Conservation (phyloP, 2,888 invertebrate species). For the Drepanosiphum platanoidis region DNA sequence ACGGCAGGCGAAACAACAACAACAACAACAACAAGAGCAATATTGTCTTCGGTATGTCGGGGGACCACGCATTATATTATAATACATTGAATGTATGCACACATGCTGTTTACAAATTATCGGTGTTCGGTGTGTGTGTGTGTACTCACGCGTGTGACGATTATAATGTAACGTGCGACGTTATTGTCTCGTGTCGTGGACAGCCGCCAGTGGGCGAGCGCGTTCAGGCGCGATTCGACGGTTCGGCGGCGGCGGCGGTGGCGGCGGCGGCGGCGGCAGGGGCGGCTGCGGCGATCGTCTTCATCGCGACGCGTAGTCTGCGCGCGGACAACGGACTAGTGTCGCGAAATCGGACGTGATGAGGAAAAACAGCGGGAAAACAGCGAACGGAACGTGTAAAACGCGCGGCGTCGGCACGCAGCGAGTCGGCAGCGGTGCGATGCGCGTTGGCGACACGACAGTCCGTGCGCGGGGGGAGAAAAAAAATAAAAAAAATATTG, state of each 20-base stretch:
- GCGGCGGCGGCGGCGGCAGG: no score
- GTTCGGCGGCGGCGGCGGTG: no score
- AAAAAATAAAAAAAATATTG: background rate
- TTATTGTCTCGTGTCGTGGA: no score
- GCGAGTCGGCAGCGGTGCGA: background rate
- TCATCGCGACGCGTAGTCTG: background rate
- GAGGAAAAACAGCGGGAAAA: background rate
- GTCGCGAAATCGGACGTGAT: background rate
- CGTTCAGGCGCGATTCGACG: no score
- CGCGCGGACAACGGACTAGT: background rate
- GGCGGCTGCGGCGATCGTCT: background rate
- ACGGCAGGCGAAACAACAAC: no score
- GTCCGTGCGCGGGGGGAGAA: background rate
- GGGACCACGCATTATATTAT: no score
- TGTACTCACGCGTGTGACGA: constrained; percentile 18
- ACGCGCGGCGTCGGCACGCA: background rate
- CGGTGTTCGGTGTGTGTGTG: background rate
- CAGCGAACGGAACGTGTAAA: background rate
- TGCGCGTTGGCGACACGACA: background rate
- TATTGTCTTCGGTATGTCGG: no score
- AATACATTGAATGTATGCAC: no score
- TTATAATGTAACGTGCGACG: no score
- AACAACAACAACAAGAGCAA: no score
- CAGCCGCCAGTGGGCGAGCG: no score
- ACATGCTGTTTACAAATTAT: no score